Conservation (phyloP, 2,797 vertebrate genomes). For the Lycodopsis pacificus region DNA sequence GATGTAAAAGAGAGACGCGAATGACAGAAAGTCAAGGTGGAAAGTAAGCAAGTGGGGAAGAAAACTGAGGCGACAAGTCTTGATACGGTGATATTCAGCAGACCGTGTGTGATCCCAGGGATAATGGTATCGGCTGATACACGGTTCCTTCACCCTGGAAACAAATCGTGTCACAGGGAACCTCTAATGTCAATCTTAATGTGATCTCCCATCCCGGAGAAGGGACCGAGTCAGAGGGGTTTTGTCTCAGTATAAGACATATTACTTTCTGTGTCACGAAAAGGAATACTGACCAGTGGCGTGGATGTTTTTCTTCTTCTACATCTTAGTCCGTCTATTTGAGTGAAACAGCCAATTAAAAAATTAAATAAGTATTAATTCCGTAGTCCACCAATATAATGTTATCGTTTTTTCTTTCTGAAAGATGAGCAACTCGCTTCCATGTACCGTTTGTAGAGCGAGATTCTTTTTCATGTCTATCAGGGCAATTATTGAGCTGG, state of each 20-base stretch:
- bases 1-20: slow-evolving; percentile 49
- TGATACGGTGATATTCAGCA: slow-evolving; percentile 52
- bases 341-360: neutral
- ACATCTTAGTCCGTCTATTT: neutral
- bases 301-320: neutral
- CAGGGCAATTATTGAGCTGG: slow-evolving; percentile 12
- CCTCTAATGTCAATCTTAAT: slow-evolving; percentile 73
- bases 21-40: slow-evolving; percentile 43
- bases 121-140: slow-evolving; percentile 58
- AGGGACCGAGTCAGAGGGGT: slow-evolving; percentile 43
- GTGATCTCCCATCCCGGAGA: slow-evolving; percentile 54
- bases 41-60: slow-evolving; percentile 38
- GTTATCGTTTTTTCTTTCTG: neutral
- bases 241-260: slow-evolving; percentile 58
- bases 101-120: slow-evolving; percentile 51
- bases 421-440: slow-evolving; percentile 6
- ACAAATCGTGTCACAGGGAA: slow-evolving; percentile 63
- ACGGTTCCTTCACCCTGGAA: slow-evolving; percentile 62
- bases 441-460: neutral
- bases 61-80: slow-evolving; percentile 38
- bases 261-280: slow-evolving; percentile 38
- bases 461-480: slow-evolving; percentile 16
- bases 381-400: neutral
- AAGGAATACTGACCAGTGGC: neutral
- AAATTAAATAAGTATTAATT: neutral